Conservation (phyloP, 2,888 invertebrate species). For the Azorinus chamasolen region DNA sequence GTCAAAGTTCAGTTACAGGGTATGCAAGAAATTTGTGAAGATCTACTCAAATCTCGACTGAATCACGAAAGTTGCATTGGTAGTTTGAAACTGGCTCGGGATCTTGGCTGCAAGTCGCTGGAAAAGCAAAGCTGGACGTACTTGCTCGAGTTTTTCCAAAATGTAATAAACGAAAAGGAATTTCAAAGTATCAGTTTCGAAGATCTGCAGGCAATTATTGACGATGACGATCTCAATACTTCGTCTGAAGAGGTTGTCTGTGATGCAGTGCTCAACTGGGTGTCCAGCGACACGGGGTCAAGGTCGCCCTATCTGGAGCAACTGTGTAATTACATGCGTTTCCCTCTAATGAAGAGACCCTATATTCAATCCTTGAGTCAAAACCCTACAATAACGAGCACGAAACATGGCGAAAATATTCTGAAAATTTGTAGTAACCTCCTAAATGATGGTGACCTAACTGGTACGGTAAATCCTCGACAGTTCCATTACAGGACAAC, state of each 20-base stretch:
- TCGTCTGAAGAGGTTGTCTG: conserved; percentile 94
- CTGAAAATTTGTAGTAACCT: no score
- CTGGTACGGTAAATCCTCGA: background rate
- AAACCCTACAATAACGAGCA: no score
- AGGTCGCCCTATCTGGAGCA: no score
- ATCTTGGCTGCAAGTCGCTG: no score
- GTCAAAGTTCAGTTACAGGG: conserved; percentile 94
- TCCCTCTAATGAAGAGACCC: no score
- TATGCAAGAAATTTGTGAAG: conserved; percentile 92
- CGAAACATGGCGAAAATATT: no score
- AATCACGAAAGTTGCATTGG: conserved; percentile 76
- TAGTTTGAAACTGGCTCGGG: no score
- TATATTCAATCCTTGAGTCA: no score
- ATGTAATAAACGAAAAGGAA: conserved; percentile 37
- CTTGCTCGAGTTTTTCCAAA: no score
- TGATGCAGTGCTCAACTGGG: conserved; percentile 91
- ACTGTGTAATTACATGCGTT: no score
- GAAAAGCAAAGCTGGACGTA: no score
- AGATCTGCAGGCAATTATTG: conserved; percentile 92
- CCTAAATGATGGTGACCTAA: no score
- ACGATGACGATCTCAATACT: conserved; percentile 93
- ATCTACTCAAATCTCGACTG: conserved; percentile 90
- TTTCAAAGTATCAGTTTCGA: conserved; percentile 89
- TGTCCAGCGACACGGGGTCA: conserved; percentile 84
- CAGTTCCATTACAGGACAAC: conserved; percentile 54